Evolutionary conservation across 1,140 invertebrate genomes (phyloP).

Genomic region (Mylabris phalerata): DNA sequence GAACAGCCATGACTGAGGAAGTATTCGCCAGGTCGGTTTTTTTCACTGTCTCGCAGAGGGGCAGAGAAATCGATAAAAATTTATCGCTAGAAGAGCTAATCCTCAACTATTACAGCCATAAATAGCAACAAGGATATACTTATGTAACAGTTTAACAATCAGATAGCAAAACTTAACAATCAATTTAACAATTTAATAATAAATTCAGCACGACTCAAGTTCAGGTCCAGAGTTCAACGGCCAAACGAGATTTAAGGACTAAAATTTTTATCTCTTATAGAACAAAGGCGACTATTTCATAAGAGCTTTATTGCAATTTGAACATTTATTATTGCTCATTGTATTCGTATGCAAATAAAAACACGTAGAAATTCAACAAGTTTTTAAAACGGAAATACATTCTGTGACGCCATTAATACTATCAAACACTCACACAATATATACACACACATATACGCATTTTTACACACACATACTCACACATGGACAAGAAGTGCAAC

Average conservation of each 20-base stretch:
- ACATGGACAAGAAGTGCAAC: slow-evolving; percentile 25
- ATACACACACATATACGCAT: neutral
- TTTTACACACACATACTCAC: neutral
- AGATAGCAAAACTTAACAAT: slow-evolving; percentile 4
- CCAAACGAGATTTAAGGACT: neutral
- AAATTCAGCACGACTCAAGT: slow-evolving; percentile 12
- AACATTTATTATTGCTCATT: no score
- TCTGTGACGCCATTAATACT: slow-evolving; percentile 9
- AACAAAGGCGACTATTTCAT: no score
- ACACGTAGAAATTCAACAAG: no score
- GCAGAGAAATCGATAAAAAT: no score
- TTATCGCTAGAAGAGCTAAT: no score
- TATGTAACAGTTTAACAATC: slow-evolving; percentile 10
- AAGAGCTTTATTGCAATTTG: no score
- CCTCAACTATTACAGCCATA: neutral
- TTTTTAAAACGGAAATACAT: slow-evolving; percentile 18
- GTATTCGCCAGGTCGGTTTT: no score
- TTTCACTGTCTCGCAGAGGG: no score
- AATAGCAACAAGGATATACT: slow-evolving; percentile 7
- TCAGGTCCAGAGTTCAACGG: slow-evolving; percentile 9
- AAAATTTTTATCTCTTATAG: no score
- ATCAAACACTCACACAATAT: neutral
- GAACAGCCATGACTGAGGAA: no score
- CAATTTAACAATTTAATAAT: slow-evolving; percentile 13
- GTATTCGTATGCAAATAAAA: no score